Base-by-base conservation (phyloP, 1,140 invertebrate species). In the Drosophila persimilis region DNA sequence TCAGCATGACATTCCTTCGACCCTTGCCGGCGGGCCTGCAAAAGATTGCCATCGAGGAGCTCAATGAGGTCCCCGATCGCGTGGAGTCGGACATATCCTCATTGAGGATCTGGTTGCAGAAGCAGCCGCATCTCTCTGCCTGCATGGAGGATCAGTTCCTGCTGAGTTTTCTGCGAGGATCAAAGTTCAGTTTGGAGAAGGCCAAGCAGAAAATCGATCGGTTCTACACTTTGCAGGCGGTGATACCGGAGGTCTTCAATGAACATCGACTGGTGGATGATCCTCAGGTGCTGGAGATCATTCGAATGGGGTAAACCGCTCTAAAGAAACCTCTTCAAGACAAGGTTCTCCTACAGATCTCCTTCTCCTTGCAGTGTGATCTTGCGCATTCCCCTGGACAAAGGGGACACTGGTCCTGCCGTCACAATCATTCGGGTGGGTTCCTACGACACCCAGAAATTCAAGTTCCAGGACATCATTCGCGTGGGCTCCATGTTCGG, bases 101-200 rank as follows among this genome's bases (percentile, higher is more conserved):
- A 56, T 90, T 95, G 26, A 92, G 92, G 26, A 92, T 94, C 48
- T 95, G 95, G 95, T 91, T 95, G 7, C 73, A 92, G 2, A 94
- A 94, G 86, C 94, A 95, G 69, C 93, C 93, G 0, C 94, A 95
- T 89, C 88, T 95, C 17, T 93, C 90, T 41, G 76, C 80, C 45
- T 83, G 91, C 39, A 76, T 72, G 5, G 94, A 94, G 73, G 93
- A 95, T 76, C 93, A 94, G 88, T 94, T 93, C 89, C 70, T 95
- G 6, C 71, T 94, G 22, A 92, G 92, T 43, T 95, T 95, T 81
- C 84, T 95, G 43, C 92, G 95, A 2, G 94, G 94, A 24, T 94
- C 93, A 58, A 95, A 96, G 89, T 95, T 94, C 81, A 95, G 94
- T 72, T 83, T 95, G 70, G 94, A 95, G 80, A 92, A 92, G 54